Evolutionary conservation across 2,888 invertebrate species (phyloP).

Genomic region (Venustoraphidia nigricollis): DNA sequence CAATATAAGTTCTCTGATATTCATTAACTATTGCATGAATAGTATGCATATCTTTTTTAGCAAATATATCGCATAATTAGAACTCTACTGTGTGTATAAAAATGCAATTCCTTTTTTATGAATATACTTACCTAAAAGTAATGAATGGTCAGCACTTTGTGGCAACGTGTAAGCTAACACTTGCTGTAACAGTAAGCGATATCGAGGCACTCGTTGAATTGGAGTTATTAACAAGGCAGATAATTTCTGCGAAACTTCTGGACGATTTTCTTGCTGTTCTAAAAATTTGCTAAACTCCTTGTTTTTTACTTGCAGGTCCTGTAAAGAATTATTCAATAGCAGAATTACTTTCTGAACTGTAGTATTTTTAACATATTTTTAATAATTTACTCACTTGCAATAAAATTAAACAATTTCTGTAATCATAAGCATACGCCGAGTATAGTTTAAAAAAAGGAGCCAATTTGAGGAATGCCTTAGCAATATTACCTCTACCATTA

Average conservation of each 20-base stretch:
- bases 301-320: constrained; percentile 35
- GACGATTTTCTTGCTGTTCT: constrained; percentile 45
- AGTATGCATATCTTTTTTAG: no score
- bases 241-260: constrained; percentile 53
- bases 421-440: constrained; percentile 61
- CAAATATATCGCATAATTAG: no score
- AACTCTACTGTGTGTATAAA: not conserved
- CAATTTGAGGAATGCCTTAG: constrained; percentile 48
- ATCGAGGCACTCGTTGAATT: constrained; percentile 63
- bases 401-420: constrained; percentile 42
- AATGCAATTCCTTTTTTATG: constrained; percentile 5
- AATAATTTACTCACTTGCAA: constrained; percentile 33
- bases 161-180: constrained; percentile 42
- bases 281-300: constrained; percentile 39
- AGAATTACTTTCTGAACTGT: not conserved
- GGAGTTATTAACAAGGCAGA: constrained; percentile 60
- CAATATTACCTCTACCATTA: constrained; percentile 38
- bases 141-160: constrained; percentile 37
- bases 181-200: constrained; percentile 54
- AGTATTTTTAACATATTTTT: not conserved
- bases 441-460: constrained; percentile 67
- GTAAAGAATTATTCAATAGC: constrained; percentile 10
- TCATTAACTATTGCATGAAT: no score
- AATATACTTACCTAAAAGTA: constrained; percentile 30
- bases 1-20: constrained; percentile 5